Base-by-base conservation (phyloP, 2,888 invertebrate genomes). In the Subacronicta megacephala region DNA sequence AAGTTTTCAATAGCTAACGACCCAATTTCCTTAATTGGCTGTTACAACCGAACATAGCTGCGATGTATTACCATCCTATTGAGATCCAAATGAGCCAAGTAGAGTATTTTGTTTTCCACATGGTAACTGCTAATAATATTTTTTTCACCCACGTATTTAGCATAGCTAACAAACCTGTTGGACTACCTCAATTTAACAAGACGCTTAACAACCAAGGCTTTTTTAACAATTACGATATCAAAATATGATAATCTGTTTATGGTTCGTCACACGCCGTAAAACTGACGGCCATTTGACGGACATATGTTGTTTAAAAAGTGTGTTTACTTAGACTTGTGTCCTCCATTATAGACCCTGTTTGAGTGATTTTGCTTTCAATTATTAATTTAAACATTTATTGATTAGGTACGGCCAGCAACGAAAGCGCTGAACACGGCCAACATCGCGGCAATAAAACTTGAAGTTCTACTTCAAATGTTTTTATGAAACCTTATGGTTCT, bases 11-110 rank as follows among this genome's bases (percentile, higher is more conserved):
- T 29, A 12, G 29, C 31, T 31, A 5, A 31, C 26, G 60, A 59
- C 67, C 67, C n/a, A 66, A 10, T 59, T 62, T 23, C 7, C 50
- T 49, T 49, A 50, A 66, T 62, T 59, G 35, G 35, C 37, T 16
- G 10, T n/a, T 10, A 2, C 26, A 26, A 23, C 2, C 10, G 37
- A 3, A 29, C 41, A 26, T 10, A 7, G 7, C n/a, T 31, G 6
- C n/a, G n/a, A 3, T 31, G 31, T n/a, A 5, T n/a, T n/a, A n/a
- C 7, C 31, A n/a, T n/a, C n/a, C 31, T n/a, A n/a, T 31, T 31
- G 6, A n/a, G n/a, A 31, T 5, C 1, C 1, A 31, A n/a, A 31
- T n/a, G 29, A 29, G 29, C 29, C 29, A 29, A 29, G 29, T 12
- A n/a, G 31, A 29, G 12, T n/a, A 12, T 2, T n/a, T n/a, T 2